A percentile compares a stretch with the other conserved stretches of the same genome.
Conservation (phyloP, 2,888 invertebrate genomes). For the Brassicogethes aeneus region DNA sequence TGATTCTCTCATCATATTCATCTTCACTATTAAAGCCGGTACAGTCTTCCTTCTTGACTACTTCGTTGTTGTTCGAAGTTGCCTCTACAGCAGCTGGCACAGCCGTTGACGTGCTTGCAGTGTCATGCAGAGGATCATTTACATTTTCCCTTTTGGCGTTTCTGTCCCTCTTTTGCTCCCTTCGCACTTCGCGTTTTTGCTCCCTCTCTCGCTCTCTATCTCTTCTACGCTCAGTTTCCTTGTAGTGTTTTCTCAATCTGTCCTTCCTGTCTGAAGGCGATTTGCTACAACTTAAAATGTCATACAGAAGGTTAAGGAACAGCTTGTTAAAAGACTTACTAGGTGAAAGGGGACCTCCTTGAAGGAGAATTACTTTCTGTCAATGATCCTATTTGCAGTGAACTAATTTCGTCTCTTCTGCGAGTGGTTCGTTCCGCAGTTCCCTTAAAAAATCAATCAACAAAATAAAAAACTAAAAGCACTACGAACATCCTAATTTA, state of each 20-base stretch:
- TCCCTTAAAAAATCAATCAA: constrained; percentile 24
- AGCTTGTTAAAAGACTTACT: constrained; percentile 23
- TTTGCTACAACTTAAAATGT: constrained; percentile 15
- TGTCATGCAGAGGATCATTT: constrained; percentile 29
- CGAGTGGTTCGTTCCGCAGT: constrained; percentile 31
- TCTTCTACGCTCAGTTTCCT: constrained; percentile 31
- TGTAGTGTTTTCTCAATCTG: constrained; percentile 34
- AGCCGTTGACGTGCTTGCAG: constrained; percentile 20
- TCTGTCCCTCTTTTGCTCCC: constrained; percentile 30
- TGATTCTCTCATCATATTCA: constrained; percentile 34
- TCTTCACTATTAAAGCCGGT: constrained; percentile 41
- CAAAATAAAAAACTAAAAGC: constrained; percentile 9
- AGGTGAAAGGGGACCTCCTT: constrained; percentile 28
- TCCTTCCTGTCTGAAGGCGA: constrained; percentile 30
- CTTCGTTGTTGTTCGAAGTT: constrained; percentile 27
- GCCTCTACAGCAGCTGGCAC: constrained; percentile 27
- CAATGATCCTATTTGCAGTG: constrained; percentile 25
- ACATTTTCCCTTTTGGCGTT: constrained; percentile 31
- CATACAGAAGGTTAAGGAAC: background rate
- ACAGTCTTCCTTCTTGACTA: constrained; percentile 34
- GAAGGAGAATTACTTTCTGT: constrained; percentile 22
- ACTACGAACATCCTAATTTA: no score
- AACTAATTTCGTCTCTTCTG: constrained; percentile 32
- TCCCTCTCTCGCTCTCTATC: constrained; percentile 34
- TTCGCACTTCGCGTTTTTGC: constrained; percentile 31